Conservation (phyloP, 2,888 invertebrate genomes). For the Philaethria dido region DNA sequence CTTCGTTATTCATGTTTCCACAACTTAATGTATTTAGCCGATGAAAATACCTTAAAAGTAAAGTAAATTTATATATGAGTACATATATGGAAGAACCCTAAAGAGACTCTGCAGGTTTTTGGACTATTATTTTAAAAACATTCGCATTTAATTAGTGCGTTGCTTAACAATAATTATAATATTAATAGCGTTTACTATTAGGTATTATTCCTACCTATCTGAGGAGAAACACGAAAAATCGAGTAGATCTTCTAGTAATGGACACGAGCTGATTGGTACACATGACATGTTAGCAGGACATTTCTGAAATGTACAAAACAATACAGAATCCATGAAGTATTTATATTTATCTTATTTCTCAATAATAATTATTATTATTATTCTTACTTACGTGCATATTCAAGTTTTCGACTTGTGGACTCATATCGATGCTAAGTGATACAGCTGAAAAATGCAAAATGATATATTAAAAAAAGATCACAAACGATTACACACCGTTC, state of each 20-base stretch:
- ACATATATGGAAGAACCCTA: no score
- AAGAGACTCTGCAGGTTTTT: background rate
- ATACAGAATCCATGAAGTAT: no score
- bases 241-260: constrained; percentile 81
- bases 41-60: constrained; percentile 69
- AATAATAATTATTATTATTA: background rate
- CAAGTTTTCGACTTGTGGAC: constrained; percentile 56
- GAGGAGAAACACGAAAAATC: constrained; percentile 85
- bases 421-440: constrained; percentile 66
- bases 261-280: constrained; percentile 83
- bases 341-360: background rate
- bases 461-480: background rate
- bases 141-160: no score
- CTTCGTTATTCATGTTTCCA: constrained; percentile 83
- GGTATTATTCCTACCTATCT: constrained; percentile 72
- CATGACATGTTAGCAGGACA: constrained; percentile 77
- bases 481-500: no score
- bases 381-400: constrained; percentile 42
- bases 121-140: background rate
- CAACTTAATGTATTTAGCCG: constrained; percentile 84
- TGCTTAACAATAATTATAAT: no score
- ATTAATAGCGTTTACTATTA: no score
- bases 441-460: constrained; percentile 59
- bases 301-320: constrained; percentile 52
- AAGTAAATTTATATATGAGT: background rate